These are phyloP conservation scores for honey bee (Apis mellifera) DNA, from an alignment of 1,140 invertebrate genomes.

Conservation along the genomic window DNA sequence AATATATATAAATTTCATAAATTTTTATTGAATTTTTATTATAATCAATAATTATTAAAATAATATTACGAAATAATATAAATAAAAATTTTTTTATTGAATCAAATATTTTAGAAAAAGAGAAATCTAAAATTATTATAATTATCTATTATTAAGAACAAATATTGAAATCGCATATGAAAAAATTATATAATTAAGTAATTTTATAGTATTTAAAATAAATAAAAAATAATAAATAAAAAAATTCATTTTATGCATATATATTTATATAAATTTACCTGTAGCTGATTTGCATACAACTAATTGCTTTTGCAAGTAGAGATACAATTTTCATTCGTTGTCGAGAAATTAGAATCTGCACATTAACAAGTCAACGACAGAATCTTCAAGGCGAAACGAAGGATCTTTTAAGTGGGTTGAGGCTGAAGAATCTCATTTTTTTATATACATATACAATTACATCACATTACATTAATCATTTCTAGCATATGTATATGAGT, in stretches of 20 bases:
- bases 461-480: conserved; percentile 59
- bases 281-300: not conserved
- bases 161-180: no score
- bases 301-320: conserved; percentile 1
- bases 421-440: conserved; percentile 65
- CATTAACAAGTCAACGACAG: conserved; percentile 46
- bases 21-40: no score
- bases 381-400: conserved; percentile 64
- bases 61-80: not conserved
- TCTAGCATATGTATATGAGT: not conserved
- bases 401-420: conserved; percentile 72
- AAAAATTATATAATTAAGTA: no score
- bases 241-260: not conserved
- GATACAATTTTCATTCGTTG: conserved; percentile 10
- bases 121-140: not conserved
- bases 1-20: no score
- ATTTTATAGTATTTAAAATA: not conserved
- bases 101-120: not conserved
- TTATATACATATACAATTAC: conserved; percentile 60
- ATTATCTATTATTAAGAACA: not conserved
- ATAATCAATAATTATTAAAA: not conserved
- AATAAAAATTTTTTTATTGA: not conserved
- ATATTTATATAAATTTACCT: not conserved
- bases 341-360: conserved; percentile 3
- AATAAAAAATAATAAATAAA: not conserved